Evolutionary conservation across 2,888 invertebrate species (phyloP), one percentile per base, ranked within the genome.

Genomic region (Apamea crenata): DNA sequence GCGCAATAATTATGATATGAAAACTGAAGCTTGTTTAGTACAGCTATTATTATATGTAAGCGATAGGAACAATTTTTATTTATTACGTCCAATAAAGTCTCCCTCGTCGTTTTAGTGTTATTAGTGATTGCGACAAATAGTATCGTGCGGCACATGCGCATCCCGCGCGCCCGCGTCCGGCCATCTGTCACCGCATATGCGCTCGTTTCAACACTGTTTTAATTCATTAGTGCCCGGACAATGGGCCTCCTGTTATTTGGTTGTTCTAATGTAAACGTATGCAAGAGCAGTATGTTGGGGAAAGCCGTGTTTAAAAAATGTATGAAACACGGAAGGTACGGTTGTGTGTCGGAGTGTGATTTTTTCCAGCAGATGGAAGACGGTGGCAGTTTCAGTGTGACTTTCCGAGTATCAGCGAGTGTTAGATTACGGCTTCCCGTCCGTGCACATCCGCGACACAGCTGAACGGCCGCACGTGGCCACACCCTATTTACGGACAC

Each of bases 401-500:
- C 87, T 92, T 94, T 94, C 93, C 88, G 91, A 91, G 95, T 94
- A 94, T 93, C 93, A 91, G 93, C 91, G 91, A 96, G 96, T 96
- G 96, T 96, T 94, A 94, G 96, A 95, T 96, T 96, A 96, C 96
- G 88, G 95, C 93, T 96, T 96, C 96, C 96, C 96, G 96, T 96
- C 96, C 96, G 93, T 91, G 93, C 92, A 94, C 95, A 96, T 96
- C 96, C 96, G 96, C 94, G 95, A 91, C 95, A 94, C 96, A 96
- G 96, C 96, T 96, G 97, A 96, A 92, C 96, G 94, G 94, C 94
- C 96, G 96, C 96, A 97, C 97, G 96, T 97, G 96, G 96, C 95
- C 95, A 96, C 94, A 96, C 96, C 97, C 96, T 97, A 97, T 97
- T 97, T 97, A 96, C 96, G 96, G 96, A 96, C 92, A 94, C 96